Conservation (phyloP, 2,797 vertebrate genomes). For the Crypturellus tataupa region DNA sequence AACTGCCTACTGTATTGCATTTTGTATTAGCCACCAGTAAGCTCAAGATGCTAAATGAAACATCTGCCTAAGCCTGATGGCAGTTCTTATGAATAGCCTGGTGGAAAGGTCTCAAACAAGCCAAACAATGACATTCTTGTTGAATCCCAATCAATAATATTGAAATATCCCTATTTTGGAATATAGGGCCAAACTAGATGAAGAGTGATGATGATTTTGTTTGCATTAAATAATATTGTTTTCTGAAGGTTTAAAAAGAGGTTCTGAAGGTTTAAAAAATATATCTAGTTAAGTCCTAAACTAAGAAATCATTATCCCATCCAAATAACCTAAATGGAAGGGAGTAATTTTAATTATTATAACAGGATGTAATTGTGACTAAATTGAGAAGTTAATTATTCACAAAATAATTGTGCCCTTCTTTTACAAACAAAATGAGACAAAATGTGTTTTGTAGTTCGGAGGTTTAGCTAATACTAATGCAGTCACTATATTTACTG, state of each 20-base stretch:
- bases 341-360: slow-evolving; percentile 73
- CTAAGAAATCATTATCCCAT: slow-evolving; percentile 67
- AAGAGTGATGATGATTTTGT: slow-evolving; percentile 41
- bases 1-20: neutral
- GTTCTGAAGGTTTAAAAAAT: slow-evolving; percentile 38
- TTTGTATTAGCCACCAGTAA: neutral
- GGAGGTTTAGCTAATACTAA: slow-evolving; percentile 64
- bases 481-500: slow-evolving; percentile 73
- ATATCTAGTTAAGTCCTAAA: slow-evolving; percentile 42
- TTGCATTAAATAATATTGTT: neutral
- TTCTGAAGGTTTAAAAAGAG: slow-evolving; percentile 49
- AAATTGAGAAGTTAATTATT: slow-evolving; percentile 77
- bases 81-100: neutral
- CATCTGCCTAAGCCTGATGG: neutral
- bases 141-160: neutral
- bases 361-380: slow-evolving; percentile 70
- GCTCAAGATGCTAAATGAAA: neutral
- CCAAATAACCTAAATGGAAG: slow-evolving; percentile 66
- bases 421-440: slow-evolving; percentile 72
- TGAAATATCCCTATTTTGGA: neutral
- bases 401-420: slow-evolving; percentile 73
- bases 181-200: neutral
- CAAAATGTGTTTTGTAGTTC: slow-evolving; percentile 69
- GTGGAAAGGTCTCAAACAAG: neutral
- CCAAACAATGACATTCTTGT: neutral